Percentiles rank a stretch among this genome's conserved stretches.
Evolutionary conservation across 92 coral and sea anemone species (phyloP).

Genomic region (Palythoa grandiflora): DNA sequence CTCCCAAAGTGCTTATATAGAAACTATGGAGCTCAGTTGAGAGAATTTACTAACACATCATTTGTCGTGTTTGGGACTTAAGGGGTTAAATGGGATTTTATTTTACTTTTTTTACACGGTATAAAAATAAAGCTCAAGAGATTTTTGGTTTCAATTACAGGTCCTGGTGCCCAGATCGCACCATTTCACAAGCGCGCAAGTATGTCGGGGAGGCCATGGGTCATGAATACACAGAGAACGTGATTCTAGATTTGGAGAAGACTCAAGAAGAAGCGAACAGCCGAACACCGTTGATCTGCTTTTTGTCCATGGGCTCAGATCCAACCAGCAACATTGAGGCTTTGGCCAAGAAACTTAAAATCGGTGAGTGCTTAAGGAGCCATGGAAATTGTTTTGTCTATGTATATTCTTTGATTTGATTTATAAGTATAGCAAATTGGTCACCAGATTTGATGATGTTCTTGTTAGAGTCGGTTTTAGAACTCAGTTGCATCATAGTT

Average conservation of each 20-base stretch:
- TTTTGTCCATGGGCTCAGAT: conserved; percentile 99
- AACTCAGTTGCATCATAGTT: too few species aligned
- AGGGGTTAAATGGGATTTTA: too few species aligned
- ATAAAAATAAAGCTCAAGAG: too few species aligned
- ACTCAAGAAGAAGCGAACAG: conserved; percentile 95
- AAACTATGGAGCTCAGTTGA: too few species aligned
- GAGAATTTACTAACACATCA: too few species aligned
- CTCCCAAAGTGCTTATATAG: too few species aligned
- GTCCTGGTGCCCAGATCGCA: conserved; percentile 99
- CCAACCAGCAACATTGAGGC: conserved; percentile 93
- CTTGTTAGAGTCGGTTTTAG: too few species aligned
- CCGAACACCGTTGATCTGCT: conserved; percentile 94
- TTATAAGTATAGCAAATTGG: background rate
- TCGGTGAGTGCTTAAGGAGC: conserved; percentile 66
- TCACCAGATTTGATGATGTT: too few species aligned
- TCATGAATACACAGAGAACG: conserved; percentile 88
- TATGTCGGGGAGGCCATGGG: conserved; percentile 96
- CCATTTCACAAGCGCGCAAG: conserved; percentile 98
- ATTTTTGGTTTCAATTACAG: conserved; percentile 54
- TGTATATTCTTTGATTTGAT: background rate
- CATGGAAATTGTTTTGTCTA: background rate
- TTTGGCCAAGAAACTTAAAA: conserved; percentile 92
- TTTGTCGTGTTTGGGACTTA: too few species aligned
- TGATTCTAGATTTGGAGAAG: conserved; percentile 95
- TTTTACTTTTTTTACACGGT: too few species aligned